Percentiles rank a stretch among this genome's conserved stretches.
These are phyloP conservation scores for Tinea trinotella DNA, from an alignment of 2,888 invertebrate genomes.

Conservation along the genomic window DNA sequence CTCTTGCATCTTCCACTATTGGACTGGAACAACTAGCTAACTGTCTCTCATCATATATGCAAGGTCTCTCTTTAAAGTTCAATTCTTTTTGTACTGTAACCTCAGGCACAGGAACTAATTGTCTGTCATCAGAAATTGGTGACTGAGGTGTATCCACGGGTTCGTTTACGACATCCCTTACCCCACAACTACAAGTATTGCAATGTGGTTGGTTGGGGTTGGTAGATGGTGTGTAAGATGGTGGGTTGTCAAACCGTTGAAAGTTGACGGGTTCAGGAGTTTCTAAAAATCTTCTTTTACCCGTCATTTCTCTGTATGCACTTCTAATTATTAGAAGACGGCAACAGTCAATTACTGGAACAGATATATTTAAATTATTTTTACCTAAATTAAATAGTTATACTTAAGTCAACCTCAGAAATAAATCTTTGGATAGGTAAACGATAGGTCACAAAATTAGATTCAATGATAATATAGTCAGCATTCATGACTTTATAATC, in stretches of 20 bases:
- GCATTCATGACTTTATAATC: no score
- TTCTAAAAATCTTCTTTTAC: constrained; percentile 23
- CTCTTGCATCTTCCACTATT: constrained; percentile 10
- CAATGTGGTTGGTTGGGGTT: constrained; percentile 9
- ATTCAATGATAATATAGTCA: no score
- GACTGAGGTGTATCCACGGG: not conserved
- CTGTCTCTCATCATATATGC: constrained; percentile 25
- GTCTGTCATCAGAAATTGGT: not conserved
- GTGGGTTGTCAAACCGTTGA: not conserved
- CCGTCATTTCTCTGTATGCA: constrained; percentile 24
- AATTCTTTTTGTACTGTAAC: constrained; percentile 21
- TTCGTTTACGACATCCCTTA: not conserved
- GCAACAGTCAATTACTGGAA: constrained; percentile 25
- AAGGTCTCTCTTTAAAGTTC: constrained; percentile 24
- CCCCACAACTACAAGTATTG: constrained; percentile 9
- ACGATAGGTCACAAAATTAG: not conserved
- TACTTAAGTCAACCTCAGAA: no score
- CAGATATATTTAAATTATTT: no score
- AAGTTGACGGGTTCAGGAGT: not conserved
- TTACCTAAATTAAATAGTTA: no score
- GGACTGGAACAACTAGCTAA: constrained; percentile 12
- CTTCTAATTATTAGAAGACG: constrained; percentile 24
- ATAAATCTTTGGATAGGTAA: no score
- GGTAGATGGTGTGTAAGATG: not conserved
- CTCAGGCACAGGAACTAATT: not conserved